Base-by-base conservation (phyloP, 1,140 invertebrate genomes). In the Drosophila jambulina region DNA sequence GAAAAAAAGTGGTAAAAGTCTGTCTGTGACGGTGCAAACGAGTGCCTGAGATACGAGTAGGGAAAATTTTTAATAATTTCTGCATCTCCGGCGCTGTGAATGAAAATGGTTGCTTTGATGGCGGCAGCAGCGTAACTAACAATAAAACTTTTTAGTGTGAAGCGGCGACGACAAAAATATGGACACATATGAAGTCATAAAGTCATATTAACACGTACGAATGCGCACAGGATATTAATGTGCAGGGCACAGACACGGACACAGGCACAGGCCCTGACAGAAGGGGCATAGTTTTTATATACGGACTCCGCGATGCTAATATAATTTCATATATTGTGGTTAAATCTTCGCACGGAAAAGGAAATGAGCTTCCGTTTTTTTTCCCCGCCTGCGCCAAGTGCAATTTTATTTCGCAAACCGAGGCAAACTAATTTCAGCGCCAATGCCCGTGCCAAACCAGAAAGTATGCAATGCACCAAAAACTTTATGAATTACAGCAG, bases 181-280 rank as follows among this genome's bases (percentile, higher is more conserved):
- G 84, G 84, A 88, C 84, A 88, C 85, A 90, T 91, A 90, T 91
- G 82, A 90, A 90, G 86, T 90, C 86, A 90, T 90, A 90, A 90
- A 90, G 86, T 90, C 86, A 90, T 91, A 90, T 90, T 90, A 90
- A 90, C 86, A 90, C 86, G 86, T 90, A 91, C 86, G 86, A 90
- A 85, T 91, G 84, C 87, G 86, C 86, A 90, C 82, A 90, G 86
- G 86, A 91, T 90, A 90, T 90, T 90, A 90, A 91, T 90, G 86
- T 90, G 82, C 78, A 87, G 65, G 68, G 72, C 62, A 67, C 71
- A 36, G 59, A 76, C 51, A 54, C 70, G 48, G 45, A 43, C 69
- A 51, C 27, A 34, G 40, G 71, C 68, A 46, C 36, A 29, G 42
- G 25, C 17, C 65, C 46, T 56, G 36, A 36, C 27, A 38, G 63